phyloP scores from a whole-genome alignment of 2,888 invertebrate species.

The Phytoseiulus persimilis region DNA sequence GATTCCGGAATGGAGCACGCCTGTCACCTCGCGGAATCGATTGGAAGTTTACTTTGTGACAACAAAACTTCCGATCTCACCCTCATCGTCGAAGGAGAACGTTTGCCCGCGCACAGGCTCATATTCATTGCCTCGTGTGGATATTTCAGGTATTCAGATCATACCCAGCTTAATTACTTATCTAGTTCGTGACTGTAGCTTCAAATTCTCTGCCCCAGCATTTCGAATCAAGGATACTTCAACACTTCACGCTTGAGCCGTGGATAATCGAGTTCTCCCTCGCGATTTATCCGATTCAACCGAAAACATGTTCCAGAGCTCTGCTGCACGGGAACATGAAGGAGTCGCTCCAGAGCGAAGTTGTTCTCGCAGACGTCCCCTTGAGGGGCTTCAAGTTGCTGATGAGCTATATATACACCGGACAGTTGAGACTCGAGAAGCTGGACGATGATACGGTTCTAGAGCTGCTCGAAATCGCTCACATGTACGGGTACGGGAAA shows the following conservation, averaged over 20 bases:
- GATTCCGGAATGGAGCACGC: conserved; percentile 62
- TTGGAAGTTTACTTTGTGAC: conserved; percentile 73
- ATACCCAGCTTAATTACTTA: too few species aligned
- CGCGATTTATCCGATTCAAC: conserved; percentile 40
- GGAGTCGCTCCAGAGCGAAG: conserved; percentile 65
- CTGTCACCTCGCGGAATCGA: conserved; percentile 69
- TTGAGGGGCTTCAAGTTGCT: conserved; percentile 77
- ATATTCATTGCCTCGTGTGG: conserved; percentile 90
- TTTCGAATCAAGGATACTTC: too few species aligned
- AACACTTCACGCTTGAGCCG: too few species aligned
- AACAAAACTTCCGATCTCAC: conserved; percentile 84
- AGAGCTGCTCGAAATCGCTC: conserved; percentile 71
- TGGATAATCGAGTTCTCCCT: too few species aligned
- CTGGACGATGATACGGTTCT: conserved; percentile 56
- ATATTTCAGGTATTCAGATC: conserved; percentile 69
- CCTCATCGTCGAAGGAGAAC: conserved; percentile 68
- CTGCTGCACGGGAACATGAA: conserved; percentile 59
- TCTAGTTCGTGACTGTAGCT: too few species aligned
- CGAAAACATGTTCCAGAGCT: too few species aligned
- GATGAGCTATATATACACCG: conserved; percentile 89
- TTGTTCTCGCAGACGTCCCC: conserved; percentile 73
- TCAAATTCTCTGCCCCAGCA: too few species aligned
- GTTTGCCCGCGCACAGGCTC: conserved; percentile 65
- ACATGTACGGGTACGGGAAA: conserved; percentile 88
- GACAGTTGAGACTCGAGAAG: conserved; percentile 58